Conservation (phyloP, 1,140 invertebrate genomes). For the Lepidurus apus region DNA sequence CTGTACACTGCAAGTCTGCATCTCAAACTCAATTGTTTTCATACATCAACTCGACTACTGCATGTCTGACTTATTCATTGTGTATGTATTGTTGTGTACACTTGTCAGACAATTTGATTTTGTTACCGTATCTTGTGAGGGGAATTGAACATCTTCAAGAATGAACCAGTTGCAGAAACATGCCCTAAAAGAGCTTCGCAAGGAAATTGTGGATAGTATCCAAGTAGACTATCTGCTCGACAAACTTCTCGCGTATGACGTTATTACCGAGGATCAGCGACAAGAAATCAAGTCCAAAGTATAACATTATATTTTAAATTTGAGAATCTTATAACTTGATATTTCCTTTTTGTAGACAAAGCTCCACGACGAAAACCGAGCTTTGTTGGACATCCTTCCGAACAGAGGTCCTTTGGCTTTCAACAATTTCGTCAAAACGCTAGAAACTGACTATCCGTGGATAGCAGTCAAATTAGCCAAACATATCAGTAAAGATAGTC, state of each 20-base stretch:
- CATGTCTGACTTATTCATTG: too few species aligned
- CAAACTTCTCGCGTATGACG: slow-evolving; percentile 39
- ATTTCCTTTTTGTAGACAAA: slow-evolving; percentile 41
- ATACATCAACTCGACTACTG: neutral
- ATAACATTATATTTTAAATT: neutral
- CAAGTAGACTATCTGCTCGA: slow-evolving; percentile 45
- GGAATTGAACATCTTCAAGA: neutral
- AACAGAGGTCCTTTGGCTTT: slow-evolving; percentile 39
- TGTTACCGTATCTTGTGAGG: neutral
- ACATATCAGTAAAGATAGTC: slow-evolving; percentile 39
- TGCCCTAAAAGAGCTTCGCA: slow-evolving; percentile 39
- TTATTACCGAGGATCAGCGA: slow-evolving; percentile 43
- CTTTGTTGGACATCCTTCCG: slow-evolving; percentile 44
- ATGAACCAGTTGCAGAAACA: slow-evolving; percentile 30
- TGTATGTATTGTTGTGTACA: too few species aligned
- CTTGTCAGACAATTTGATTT: too few species aligned
- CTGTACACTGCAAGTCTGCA: neutral
- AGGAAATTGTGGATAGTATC: slow-evolving; percentile 43
- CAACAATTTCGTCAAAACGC: slow-evolving; percentile 47
- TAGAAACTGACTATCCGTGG: slow-evolving; percentile 50
- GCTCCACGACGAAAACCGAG: slow-evolving; percentile 43
- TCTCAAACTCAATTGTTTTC: neutral
- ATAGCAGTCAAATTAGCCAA: slow-evolving; percentile 47
- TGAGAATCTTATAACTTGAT: neutral
- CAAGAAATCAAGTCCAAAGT: slow-evolving; percentile 39